Conservation (phyloP, 2,888 invertebrate species). For the Cryptus armator region DNA sequence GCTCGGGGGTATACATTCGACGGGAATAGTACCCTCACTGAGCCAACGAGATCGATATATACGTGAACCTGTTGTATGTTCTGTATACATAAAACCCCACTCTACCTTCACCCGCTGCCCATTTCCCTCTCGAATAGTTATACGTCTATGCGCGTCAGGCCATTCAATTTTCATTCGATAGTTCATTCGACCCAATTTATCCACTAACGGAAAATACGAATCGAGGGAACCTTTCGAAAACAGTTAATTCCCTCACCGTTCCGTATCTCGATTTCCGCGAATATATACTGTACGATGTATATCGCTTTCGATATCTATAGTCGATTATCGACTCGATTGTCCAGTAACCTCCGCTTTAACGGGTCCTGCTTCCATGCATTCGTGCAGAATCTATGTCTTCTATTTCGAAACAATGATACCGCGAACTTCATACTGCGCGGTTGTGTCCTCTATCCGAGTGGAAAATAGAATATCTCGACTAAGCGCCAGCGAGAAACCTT, state of each 20-base stretch:
- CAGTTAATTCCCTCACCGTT: not conserved
- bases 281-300: not conserved
- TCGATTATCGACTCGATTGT: slow-evolving; percentile 29
- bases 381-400: not conserved
- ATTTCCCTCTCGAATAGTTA: not conserved
- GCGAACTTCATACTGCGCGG: not conserved
- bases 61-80: slow-evolving; percentile 7
- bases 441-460: not conserved
- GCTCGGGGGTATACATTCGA: slow-evolving; percentile 12
- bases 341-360: not conserved
- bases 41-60: slow-evolving; percentile 12
- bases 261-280: not conserved
- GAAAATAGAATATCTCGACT: slow-evolving; percentile 75
- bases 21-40: slow-evolving; percentile 21
- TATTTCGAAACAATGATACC: not conserved
- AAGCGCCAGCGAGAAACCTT: slow-evolving; percentile 77
- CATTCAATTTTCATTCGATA: slow-evolving; percentile 34
- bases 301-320: not conserved
- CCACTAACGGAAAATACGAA: slow-evolving; percentile 36
- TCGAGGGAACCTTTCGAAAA: slow-evolving; percentile 19
- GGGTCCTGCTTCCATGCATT: not conserved
- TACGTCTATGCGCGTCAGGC: not conserved
- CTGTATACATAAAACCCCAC: slow-evolving; percentile 9
- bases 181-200: slow-evolving; percentile 42
- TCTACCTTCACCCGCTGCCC: not conserved